Base-by-base conservation (phyloP, 2,113 vertebrate genomes). In the Pygoscelis adeliae region DNA sequence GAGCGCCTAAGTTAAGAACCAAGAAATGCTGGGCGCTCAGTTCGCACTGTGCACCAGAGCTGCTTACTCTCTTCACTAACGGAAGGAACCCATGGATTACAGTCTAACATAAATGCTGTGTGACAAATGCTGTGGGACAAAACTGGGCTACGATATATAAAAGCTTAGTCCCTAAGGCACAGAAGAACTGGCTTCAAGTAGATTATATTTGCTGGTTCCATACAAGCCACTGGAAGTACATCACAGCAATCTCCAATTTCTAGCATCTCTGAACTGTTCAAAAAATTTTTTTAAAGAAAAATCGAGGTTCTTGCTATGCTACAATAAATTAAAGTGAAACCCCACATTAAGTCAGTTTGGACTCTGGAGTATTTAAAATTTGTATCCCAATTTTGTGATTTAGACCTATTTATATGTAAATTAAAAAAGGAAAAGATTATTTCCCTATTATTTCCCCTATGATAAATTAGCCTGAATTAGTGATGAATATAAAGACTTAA, bases 391-490 rank as follows among this genome's bases (percentile, higher is more conserved):
- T 89, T 94, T 84, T 83, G 58, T 73, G 84, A 87, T 95, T 91
- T 77, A 85, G 58, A 87, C 70, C 61, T 85, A 95, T 97, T 95
- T 93, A 95, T 90, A 96, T 96, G 91, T 90, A 97, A 95, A 97
- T 93, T 72, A 4, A 0, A 56, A 93, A 89, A 59, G 42, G 55
- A 81, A 90, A 89, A 77, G 4, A 71, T 53, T 63, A 83, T 63
- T 97, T 83, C 55, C 74, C 32, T 66, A 96, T 94, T 96, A 96
- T 96, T 96, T 96, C 93, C 94, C 93, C 55, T 66, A 96, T 97
- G 95, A 97, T 96, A 93, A 96, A 97, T 96, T 96, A 96, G 89
- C 42, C 66, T 94, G 89, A 97, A 96, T 97, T 96, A 96, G 94
- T 88, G 94, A 95, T 95, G 93, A 97, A 93, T 88, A 84, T 89